phyloP scores from a whole-genome alignment of 92 coral and sea anemone species.

The Bergia puertoricense region DNA sequence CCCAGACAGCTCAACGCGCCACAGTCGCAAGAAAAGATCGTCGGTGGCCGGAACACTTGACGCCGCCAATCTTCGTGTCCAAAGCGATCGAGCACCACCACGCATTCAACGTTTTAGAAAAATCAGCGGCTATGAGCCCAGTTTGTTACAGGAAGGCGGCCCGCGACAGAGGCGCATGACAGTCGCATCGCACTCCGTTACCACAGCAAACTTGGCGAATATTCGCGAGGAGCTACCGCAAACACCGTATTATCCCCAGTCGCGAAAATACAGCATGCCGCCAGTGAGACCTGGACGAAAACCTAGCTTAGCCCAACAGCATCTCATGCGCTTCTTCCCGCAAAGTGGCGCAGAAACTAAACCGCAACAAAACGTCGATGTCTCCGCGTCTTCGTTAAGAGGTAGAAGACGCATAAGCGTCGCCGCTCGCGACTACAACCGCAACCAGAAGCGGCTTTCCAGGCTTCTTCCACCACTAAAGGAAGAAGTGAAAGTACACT shows the following conservation, averaged over 20 bases:
- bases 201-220: constrained; percentile 2
- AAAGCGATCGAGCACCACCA: neutral
- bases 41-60: constrained; percentile 2
- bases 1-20: neutral
- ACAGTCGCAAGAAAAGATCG: neutral
- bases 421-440: constrained; percentile 4
- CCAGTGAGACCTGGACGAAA: neutral
- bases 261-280: constrained; percentile 10
- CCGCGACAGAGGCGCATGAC: constrained; percentile 28
- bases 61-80: neutral
- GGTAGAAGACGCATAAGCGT: constrained; percentile 17
- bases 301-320: constrained; percentile 24
- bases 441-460: constrained; percentile 3
- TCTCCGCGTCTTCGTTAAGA: neutral
- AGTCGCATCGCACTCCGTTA: neutral
- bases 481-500: constrained; percentile 52
- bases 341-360: neutral
- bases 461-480: constrained; percentile 63
- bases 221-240: constrained; percentile 28
- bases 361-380: neutral
- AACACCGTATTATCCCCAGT: constrained; percentile 8
- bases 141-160: neutral
- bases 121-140: constrained; percentile 8
- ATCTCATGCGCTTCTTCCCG: constrained; percentile 28
- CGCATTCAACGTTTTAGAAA: neutral